phyloP scores from a whole-genome alignment of 2,888 invertebrate species.

The Flexamia atlantica region DNA sequence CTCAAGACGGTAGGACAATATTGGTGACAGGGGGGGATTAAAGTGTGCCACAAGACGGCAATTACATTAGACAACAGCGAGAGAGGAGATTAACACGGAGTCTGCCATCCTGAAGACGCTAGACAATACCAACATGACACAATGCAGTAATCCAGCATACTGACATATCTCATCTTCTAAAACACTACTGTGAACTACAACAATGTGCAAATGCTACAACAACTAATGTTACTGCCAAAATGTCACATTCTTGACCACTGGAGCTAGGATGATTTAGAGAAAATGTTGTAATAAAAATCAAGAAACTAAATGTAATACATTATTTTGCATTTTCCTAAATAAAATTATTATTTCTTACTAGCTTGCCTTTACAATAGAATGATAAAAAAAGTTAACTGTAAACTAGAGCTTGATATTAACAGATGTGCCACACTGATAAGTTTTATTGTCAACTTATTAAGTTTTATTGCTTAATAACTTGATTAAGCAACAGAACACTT shows the following conservation, averaged over 20 bases:
- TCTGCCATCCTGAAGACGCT: not conserved
- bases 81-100: conserved; percentile 35
- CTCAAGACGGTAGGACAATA: conserved; percentile 13
- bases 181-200: conserved; percentile 35
- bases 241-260: not conserved
- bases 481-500: too few relatives aligned
- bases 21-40: conserved; percentile 26
- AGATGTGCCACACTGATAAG: too few relatives aligned
- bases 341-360: too few relatives aligned
- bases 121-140: conserved; percentile 41
- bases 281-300: not conserved
- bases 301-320: too few relatives aligned
- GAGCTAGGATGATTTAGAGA: too few relatives aligned
- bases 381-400: too few relatives aligned
- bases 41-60: conserved; percentile 37
- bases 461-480: too few relatives aligned
- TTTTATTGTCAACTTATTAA: too few relatives aligned
- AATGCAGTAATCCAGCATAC: conserved; percentile 32
- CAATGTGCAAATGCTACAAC: not conserved
- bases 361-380: too few relatives aligned
- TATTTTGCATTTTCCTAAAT: too few relatives aligned
- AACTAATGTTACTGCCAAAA: not conserved
- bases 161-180: conserved; percentile 2
- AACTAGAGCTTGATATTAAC: too few relatives aligned
- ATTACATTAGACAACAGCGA: conserved; percentile 35